Conservation (phyloP, 2,888 invertebrate species). For the Ophion slaviceki region DNA sequence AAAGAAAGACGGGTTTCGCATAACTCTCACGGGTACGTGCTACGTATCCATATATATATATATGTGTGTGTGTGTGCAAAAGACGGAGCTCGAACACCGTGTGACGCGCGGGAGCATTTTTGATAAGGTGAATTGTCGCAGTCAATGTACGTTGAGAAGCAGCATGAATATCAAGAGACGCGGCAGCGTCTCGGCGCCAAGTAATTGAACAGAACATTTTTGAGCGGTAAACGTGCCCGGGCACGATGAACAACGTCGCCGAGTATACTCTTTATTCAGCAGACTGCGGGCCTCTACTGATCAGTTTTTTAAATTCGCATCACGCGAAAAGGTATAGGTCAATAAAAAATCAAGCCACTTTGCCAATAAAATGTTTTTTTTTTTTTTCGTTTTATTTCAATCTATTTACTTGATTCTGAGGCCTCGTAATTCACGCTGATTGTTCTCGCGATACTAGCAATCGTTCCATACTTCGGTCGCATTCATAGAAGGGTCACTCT, state of each 20-base stretch:
- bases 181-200: background rate
- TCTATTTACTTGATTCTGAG: too few relatives aligned
- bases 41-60: background rate
- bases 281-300: background rate
- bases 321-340: too few relatives aligned
- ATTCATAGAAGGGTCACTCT: too few relatives aligned
- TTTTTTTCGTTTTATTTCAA: too few relatives aligned
- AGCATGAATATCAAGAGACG: background rate
- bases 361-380: too few relatives aligned
- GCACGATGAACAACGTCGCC: background rate
- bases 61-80: background rate
- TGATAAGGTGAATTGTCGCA: conserved; percentile 38
- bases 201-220: background rate
- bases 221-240: background rate
- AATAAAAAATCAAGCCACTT: too few relatives aligned
- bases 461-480: too few relatives aligned
- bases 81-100: conserved; percentile 20
- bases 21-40: conserved; percentile 35
- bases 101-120: conserved; percentile 28
- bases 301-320: background rate
- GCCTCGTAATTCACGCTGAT: too few relatives aligned
- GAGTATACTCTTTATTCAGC: background rate
- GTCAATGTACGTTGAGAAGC: conserved; percentile 26
- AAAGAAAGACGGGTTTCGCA: conserved; percentile 29
- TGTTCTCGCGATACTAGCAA: too few relatives aligned